Evolutionary conservation across 2,888 invertebrate genomes (phyloP).

Genomic region (Rhamnusium bicolor): DNA sequence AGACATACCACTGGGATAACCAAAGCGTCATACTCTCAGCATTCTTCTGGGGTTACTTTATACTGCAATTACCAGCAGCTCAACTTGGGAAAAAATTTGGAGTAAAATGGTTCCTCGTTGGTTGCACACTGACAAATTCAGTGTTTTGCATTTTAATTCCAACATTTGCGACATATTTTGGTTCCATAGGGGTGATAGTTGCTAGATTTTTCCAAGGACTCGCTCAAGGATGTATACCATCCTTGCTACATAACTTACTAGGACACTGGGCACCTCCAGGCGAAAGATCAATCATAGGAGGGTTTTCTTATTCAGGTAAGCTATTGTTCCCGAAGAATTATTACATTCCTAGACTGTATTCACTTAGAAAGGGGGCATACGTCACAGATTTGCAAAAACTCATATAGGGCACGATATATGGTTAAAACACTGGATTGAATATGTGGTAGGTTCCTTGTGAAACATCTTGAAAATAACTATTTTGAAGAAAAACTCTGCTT

Average conservation of each 20-base stretch:
- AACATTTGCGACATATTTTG: slow-evolving; percentile 77
- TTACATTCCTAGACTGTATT: too few relatives aligned
- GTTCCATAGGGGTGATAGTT: slow-evolving; percentile 76
- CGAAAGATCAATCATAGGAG: slow-evolving; percentile 79
- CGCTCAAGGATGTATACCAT: slow-evolving; percentile 81
- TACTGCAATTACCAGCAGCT: slow-evolving; percentile 81
- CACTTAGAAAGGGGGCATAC: too few relatives aligned
- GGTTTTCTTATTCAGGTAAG: slow-evolving; percentile 73
- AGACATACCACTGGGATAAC: slow-evolving; percentile 71
- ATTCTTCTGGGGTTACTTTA: slow-evolving; percentile 86
- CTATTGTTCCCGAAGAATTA: slow-evolving; percentile 72
- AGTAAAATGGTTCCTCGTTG: slow-evolving; percentile 79
- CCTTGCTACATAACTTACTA: slow-evolving; percentile 80
- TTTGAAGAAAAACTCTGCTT: too few relatives aligned
- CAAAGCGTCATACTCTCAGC: slow-evolving; percentile 78
- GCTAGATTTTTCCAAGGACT: slow-evolving; percentile 83
- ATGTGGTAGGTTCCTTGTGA: too few relatives aligned
- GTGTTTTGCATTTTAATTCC: slow-evolving; percentile 80
- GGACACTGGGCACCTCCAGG: slow-evolving; percentile 82
- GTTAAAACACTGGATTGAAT: too few relatives aligned
- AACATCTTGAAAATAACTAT: too few relatives aligned
- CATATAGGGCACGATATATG: too few relatives aligned
- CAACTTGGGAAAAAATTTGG: slow-evolving; percentile 82
- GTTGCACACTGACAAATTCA: slow-evolving; percentile 75
- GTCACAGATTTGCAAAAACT: too few relatives aligned